These are phyloP conservation scores for Intellagama lesueurii DNA, from an alignment of 2,797 vertebrate species.

Conservation along the genomic window DNA sequence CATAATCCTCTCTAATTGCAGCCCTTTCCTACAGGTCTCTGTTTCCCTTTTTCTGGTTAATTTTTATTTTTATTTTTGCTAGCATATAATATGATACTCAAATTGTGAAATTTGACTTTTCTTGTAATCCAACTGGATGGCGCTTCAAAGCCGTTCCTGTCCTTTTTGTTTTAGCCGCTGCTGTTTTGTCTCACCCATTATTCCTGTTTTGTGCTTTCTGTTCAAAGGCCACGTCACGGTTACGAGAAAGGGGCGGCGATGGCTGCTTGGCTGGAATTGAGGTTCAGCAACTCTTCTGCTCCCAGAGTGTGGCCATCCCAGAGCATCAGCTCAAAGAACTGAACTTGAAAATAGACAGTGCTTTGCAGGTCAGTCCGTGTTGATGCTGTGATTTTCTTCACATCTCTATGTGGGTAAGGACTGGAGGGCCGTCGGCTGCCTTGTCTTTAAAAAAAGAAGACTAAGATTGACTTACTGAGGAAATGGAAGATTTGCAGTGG, in stretches of 20 bases:
- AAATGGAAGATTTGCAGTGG: too few relatives aligned
- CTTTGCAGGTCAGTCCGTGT: constrained; percentile 88
- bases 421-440: too few relatives aligned
- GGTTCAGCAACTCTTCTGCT: constrained; percentile 98
- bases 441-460: too few relatives aligned
- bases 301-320: constrained; percentile 92
- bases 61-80: too few relatives aligned
- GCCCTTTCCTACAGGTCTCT: neutral
- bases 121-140: neutral
- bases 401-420: neutral
- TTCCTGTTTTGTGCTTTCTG: neutral
- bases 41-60: neutral
- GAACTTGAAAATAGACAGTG: constrained; percentile 94
- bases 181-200: constrained; percentile 16
- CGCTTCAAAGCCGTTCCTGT: neutral
- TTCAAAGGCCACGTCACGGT: constrained; percentile 88
- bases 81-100: neutral
- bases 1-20: neutral
- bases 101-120: neutral
- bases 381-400: constrained; percentile 3
- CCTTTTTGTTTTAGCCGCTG: constrained; percentile 9
- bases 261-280: constrained; percentile 95
- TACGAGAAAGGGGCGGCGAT: constrained; percentile 92
- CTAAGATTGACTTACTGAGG: too few relatives aligned
- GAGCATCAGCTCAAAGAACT: constrained; percentile 98